phyloP scores from a whole-genome alignment of 2,113 vertebrate species.

The Narcine bancroftii region DNA sequence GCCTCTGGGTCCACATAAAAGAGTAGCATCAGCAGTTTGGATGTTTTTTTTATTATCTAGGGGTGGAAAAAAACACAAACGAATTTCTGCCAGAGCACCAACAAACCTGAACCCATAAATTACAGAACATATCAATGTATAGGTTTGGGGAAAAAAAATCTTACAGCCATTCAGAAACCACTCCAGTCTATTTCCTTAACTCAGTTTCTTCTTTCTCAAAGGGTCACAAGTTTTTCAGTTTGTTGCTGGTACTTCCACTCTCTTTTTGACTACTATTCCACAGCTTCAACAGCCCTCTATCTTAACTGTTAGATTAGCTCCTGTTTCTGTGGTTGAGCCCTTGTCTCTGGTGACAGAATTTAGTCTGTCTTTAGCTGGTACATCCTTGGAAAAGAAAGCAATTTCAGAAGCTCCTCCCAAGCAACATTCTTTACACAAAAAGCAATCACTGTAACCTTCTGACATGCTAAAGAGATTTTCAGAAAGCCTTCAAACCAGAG shows the following conservation, averaged over 20 bases:
- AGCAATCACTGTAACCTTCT: not conserved
- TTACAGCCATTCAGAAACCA: not conserved
- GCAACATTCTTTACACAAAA: not conserved
- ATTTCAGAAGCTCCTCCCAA: not conserved
- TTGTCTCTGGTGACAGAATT: not conserved
- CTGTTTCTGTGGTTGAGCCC: not conserved
- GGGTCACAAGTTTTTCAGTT: not conserved
- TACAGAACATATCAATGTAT: not conserved
- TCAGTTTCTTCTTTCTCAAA: not conserved
- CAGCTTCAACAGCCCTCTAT: not conserved
- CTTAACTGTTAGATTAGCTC: not conserved
- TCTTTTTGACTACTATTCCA: not conserved
- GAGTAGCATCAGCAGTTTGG: not conserved
- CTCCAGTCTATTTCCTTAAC: not conserved
- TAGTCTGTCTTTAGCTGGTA: not conserved
- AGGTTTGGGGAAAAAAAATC: not conserved
- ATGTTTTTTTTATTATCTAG: not conserved
- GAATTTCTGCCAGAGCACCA: not conserved
- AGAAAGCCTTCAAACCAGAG: not conserved
- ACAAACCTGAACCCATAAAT: not conserved
- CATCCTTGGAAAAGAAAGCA: not conserved
- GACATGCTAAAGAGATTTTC: not conserved
- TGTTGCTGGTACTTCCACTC: not conserved
- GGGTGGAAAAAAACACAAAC: not conserved
- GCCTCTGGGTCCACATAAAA: not conserved